Base-by-base conservation (phyloP, 2,113 vertebrate genomes). In the Speoplatyrhinus poulsoni region DNA sequence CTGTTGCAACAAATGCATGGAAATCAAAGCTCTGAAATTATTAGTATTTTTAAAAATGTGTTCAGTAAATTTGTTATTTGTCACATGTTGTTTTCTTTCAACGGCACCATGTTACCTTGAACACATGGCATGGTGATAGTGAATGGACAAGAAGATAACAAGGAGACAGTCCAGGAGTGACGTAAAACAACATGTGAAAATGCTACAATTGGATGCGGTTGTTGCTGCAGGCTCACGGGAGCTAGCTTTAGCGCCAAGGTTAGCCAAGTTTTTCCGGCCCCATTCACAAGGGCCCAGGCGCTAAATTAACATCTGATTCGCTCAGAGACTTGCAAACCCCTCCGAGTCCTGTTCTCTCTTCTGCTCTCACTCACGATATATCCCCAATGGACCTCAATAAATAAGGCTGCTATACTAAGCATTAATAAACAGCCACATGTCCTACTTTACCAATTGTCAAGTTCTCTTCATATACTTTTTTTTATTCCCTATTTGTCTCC, bases 301-400 rank as follows among this genome's bases (percentile, higher is more conserved):
- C 79, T 88, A 87, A 90, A 90, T 90, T 87, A 90, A 88, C 86
- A 88, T 82, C 69, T 47, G 75, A 83, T 80, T 80, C 64, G 79
- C 79, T 81, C 12, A 70, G 26, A 26, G 26, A 26, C 73, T 76
- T 53, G 15, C 17, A 59, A 67, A 17, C 48, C 79, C 75, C 70
- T 65, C 52, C 57, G 80, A 65, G 77, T 69, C 70, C 65, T 78
- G 74, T 82, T 80, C 79, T 59, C 57, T 64, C 60, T 58, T 57
- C 46, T 53, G 49, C 69, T 60, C 36, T 81, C 62, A 0, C 16
- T 26, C 26, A 26, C 46, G 7, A 41, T 41, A 41, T 41, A 46
- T 60, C 79, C 76, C 76, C 83, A 73, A 15, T 57, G 78, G 71
- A 82, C n/a, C 66, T 63, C 70, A 60, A 81, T 72, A 83, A 85